Base-by-base conservation (phyloP, 2,888 invertebrate species). In the Asteroscopus sphinx region DNA sequence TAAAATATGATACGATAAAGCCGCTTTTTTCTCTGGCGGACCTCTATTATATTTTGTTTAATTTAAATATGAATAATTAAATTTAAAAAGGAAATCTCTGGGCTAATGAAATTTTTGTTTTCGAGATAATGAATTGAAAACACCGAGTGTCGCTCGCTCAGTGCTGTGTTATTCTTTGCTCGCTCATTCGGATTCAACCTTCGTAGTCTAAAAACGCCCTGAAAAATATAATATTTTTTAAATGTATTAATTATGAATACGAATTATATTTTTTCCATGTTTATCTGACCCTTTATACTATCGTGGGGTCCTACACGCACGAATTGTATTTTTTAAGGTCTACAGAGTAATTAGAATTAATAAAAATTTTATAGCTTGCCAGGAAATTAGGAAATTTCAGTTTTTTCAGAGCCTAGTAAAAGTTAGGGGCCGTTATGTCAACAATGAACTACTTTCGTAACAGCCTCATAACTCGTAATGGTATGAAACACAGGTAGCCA, bases 61-160 rank as follows among this genome's bases (percentile, higher is more conserved):
- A 93, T 93, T 94, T 93, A 93, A 93, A 93, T 93, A 93, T 93
- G 93, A 93, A 93, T 94, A 93, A 93, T 93, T 94, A 92, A 93
- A 91, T 92, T 91, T 90, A 91, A 92, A 93, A 92, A 91, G 90
- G 92, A 92, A 93, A 92, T 92, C 93, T 91, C 89, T 82, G 89
- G 84, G 90, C 90, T 93, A 93, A 93, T 93, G 93, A 93, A 93
- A 91, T 93, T 93, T 93, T 92, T 94, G 93, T 94, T 93, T 94
- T 93, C 82, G 91, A 92, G 93, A 93, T 94, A 94, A 94, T 94
- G 93, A 94, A 94, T 94, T 93, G 93, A 93, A 94, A 94, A 94
- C 94, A 93, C 90, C 87, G 81, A 84, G 83, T 86, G 84, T 88
- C 87, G 86, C 87, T 82, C 76, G 83, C 82, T 66, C 68, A 41